These are phyloP conservation scores for Campaea margaritaria DNA, from an alignment of 2,888 invertebrate genomes.

Conservation along the genomic window DNA sequence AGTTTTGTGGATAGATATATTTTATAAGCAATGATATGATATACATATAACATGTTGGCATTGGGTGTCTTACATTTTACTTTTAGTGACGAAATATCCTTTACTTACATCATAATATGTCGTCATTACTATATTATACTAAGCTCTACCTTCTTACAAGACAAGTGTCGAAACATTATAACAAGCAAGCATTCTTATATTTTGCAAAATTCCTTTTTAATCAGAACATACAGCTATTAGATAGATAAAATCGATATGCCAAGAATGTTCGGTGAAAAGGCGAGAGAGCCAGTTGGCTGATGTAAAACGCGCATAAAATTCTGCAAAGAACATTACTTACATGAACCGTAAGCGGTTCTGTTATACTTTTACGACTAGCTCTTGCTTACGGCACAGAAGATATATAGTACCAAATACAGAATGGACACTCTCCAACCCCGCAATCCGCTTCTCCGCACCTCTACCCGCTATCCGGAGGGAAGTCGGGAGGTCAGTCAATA, in stretches of 20 bases:
- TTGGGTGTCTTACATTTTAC: no score
- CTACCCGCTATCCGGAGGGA: no score
- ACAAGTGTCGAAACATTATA: not conserved
- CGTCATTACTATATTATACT: no score
- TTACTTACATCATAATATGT: no score
- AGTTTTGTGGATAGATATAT: no score
- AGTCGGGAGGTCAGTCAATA: no score
- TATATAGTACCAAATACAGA: no score
- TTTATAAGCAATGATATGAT: no score
- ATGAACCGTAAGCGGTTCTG: conserved; percentile 30
- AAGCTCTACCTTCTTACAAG: not conserved
- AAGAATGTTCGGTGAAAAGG: conserved; percentile 13
- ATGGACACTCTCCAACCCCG: no score
- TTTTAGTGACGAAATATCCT: no score
- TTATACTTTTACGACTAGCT: conserved; percentile 30
- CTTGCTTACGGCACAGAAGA: conserved; percentile 22
- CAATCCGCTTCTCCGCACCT: no score
- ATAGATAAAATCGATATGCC: conserved; percentile 19
- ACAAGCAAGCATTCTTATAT: conserved; percentile 5
- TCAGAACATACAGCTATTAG: conserved; percentile 10
- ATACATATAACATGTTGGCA: no score
- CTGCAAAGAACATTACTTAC: conserved; percentile 7
- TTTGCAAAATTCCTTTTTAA: conserved; percentile 10
- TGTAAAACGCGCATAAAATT: conserved; percentile 1
- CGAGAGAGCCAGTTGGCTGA: not conserved